A percentile compares a stretch with the other conserved stretches of the same genome.
These are phyloP conservation scores for Parnassius mnemosyne DNA, from an alignment of 2,888 invertebrate species.

Conservation along the genomic window DNA sequence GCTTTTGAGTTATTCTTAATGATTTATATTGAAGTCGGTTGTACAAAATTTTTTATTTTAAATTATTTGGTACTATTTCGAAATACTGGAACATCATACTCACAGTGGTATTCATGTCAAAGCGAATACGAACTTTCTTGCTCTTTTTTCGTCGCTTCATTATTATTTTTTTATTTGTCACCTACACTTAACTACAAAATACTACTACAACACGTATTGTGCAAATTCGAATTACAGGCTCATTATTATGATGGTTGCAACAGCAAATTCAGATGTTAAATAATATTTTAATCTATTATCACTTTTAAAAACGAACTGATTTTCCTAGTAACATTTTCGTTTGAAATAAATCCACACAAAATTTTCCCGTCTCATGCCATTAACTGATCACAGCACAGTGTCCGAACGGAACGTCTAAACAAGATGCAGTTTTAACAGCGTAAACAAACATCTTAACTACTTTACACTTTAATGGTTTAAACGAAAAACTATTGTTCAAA, in stretches of 20 bases:
- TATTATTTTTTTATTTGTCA: constrained; percentile 32
- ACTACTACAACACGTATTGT: not conserved
- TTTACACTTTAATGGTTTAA: constrained; percentile 1
- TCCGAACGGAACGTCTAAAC: constrained; percentile 2
- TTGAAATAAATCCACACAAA: too few relatives aligned
- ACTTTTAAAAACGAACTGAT: not conserved
- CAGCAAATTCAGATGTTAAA: not conserved
- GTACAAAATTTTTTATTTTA: too few relatives aligned
- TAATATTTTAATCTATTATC: not conserved
- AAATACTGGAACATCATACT: constrained; percentile 32
- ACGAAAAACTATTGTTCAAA: not conserved
- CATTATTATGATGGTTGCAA: not conserved
- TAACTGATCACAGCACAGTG: constrained; percentile 9
- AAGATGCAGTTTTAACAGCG: constrained; percentile 8
- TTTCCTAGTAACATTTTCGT: too few relatives aligned
- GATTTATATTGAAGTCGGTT: too few relatives aligned
- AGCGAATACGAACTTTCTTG: constrained; percentile 56
- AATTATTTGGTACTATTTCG: not conserved
- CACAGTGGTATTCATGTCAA: constrained; percentile 61
- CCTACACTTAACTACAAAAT: not conserved
- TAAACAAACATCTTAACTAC: constrained; percentile 13
- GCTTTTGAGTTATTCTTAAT: too few relatives aligned
- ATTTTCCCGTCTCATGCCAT: not conserved
- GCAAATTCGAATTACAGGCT: not conserved
- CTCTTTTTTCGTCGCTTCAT: constrained; percentile 67